Conservation (phyloP, 1,140 invertebrate species). For the Acyrthosiphon pisum region DNA sequence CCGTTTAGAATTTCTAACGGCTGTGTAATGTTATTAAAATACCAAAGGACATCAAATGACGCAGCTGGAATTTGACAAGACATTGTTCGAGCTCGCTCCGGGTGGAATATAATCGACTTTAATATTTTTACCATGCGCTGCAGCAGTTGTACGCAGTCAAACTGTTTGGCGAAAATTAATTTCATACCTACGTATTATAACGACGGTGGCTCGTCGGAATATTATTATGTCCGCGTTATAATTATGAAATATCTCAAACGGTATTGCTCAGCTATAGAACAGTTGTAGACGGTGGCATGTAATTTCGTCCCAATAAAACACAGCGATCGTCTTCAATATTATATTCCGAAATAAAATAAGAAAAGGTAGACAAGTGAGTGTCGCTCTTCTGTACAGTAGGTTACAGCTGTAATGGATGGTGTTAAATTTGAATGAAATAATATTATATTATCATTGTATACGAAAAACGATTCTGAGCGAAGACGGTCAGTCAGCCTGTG, state of each 20-base stretch:
- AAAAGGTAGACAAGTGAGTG: no score
- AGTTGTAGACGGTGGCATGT: background rate
- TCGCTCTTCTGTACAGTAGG: no score
- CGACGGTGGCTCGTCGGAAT: background rate
- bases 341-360: background rate
- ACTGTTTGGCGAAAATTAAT: background rate
- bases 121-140: background rate
- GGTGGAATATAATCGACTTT: background rate
- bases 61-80: background rate
- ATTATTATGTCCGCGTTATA: background rate
- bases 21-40: constrained; percentile 17
- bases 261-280: background rate
- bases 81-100: background rate
- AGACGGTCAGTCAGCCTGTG: no score
- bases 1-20: background rate
- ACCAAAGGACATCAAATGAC: constrained; percentile 13
- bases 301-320: background rate
- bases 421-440: no score
- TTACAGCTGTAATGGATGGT: no score
- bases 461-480: no score
- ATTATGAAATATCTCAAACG: background rate
- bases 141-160: background rate
- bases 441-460: no score
- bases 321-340: no score
- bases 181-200: background rate